These are phyloP conservation scores for Proterorhinus semilunaris DNA, from an alignment of 2,113 vertebrate genomes.

Conservation along the genomic window DNA sequence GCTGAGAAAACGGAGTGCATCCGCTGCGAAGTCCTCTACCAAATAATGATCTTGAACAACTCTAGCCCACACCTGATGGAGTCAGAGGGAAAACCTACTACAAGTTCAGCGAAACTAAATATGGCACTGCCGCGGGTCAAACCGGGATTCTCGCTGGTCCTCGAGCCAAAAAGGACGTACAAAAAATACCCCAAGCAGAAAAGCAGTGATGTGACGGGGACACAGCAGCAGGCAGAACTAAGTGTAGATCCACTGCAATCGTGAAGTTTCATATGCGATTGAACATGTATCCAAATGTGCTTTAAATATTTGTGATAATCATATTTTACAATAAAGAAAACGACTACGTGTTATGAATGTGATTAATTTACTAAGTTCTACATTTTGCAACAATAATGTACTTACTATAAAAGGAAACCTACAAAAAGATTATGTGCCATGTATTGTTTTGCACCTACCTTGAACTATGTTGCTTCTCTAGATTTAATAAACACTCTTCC, in stretches of 20 bases:
- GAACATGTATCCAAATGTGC: too few relatives aligned
- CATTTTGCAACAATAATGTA: neutral
- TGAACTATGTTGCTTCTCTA: too few relatives aligned
- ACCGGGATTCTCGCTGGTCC: constrained; percentile 61
- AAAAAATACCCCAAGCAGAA: neutral
- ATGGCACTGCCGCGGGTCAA: constrained; percentile 59
- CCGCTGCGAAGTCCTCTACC: constrained; percentile 73
- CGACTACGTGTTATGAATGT: too few relatives aligned
- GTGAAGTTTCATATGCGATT: too few relatives aligned
- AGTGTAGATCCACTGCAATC: neutral
- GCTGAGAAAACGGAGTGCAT: constrained; percentile 64
- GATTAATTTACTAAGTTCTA: too few relatives aligned
- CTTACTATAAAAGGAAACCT: too few relatives aligned
- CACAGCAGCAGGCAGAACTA: neutral
- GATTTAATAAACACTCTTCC: neutral
- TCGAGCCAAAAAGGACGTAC: constrained; percentile 28
- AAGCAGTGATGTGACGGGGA: neutral
- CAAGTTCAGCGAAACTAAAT: constrained; percentile 68
- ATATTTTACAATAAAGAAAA: too few relatives aligned
- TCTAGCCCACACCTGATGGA: constrained; percentile 46
- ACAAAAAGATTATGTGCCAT: too few relatives aligned
- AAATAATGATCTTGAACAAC: constrained; percentile 69
- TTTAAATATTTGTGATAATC: too few relatives aligned
- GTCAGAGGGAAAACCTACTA: constrained; percentile 24
- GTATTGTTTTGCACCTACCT: neutral